phyloP scores from a whole-genome alignment of 2,113 vertebrate species.

The Hydropotes inermis region DNA sequence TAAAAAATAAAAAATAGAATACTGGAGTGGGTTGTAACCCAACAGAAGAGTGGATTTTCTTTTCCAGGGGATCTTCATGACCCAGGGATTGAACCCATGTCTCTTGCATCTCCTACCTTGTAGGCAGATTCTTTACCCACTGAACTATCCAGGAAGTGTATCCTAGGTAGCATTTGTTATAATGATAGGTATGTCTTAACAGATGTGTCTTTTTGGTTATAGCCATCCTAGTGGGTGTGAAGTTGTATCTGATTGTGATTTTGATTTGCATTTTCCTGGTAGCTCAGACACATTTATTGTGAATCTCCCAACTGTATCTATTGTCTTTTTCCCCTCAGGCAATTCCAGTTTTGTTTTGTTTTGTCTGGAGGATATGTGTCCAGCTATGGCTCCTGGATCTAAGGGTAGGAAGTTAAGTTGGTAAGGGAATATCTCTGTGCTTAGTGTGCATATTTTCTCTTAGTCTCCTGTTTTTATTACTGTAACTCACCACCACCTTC shows the following conservation, averaged over 20 bases:
- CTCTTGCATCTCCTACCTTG: background rate
- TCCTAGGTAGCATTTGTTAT: background rate
- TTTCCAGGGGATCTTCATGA: background rate
- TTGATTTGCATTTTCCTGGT: conserved; percentile 37
- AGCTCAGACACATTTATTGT: background rate
- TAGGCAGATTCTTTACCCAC: background rate
- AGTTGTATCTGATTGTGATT: background rate
- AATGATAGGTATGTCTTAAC: background rate
- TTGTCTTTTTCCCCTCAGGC: background rate
- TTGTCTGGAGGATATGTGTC: background rate
- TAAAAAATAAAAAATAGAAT: background rate
- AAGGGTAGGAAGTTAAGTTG: background rate
- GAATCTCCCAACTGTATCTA: background rate
- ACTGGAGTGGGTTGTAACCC: background rate
- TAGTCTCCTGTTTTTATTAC: background rate
- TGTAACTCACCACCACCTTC: background rate
- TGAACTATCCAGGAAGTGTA: background rate
- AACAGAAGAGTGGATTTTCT: background rate
- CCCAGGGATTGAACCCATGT: background rate
- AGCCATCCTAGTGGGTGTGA: background rate
- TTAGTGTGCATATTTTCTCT: background rate
- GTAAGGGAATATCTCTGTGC: background rate
- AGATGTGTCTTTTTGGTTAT: background rate
- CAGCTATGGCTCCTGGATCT: background rate
- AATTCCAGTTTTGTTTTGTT: background rate